Base-by-base conservation (phyloP, 2,113 vertebrate genomes). In the Actinemys pallida region DNA sequence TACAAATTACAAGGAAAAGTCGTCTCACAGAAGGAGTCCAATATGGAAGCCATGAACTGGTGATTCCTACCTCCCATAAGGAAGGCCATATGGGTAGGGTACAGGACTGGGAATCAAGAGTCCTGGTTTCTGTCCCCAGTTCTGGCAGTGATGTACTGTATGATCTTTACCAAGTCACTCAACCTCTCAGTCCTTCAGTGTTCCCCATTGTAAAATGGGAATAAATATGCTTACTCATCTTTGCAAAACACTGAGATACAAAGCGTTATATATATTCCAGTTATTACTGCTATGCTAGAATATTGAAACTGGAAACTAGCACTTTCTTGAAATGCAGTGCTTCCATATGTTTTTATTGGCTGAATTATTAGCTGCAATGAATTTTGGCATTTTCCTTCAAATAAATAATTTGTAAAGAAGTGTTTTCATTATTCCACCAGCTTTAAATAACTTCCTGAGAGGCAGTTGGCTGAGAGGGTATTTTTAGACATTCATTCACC, bases 381-480 rank as follows among this genome's bases (percentile, higher is more conserved):
- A 57, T 93, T 53, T 25, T 93, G 45, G 10, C 59, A 47, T 72
- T 96, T 92, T 76, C 83, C 47, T 86, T 94, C 47, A 81, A 91
- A 45, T 86, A 80, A 93, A 45, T 88, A 83, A 79, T 84, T 88
- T 0, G 59, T 35, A 31, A 65, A 65, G 59, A 31, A 24, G 4
- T 49, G 69, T 69, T 76, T 90, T 75, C 42, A 39, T 93, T 87
- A 9, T n/a, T 91, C 35, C 8, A 16, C 27, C 50, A 85, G 2
- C 50, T 42, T 47, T 81, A 88, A 90, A 56, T 75, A 84, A 59
- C 8, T 35, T 52, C 50, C 3, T 27, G 50, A 79, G 17, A 42
- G 17, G 8, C 84, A 35, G 93, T 65, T 87, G 56, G 22, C 54
- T 91, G 5, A 82, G 29, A 91, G 86, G 9, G 7, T 81, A 7